Evolutionary conservation across 2,888 invertebrate genomes (phyloP), one percentile per base, ranked within the genome.

Genomic region (Athalia circularis): DNA sequence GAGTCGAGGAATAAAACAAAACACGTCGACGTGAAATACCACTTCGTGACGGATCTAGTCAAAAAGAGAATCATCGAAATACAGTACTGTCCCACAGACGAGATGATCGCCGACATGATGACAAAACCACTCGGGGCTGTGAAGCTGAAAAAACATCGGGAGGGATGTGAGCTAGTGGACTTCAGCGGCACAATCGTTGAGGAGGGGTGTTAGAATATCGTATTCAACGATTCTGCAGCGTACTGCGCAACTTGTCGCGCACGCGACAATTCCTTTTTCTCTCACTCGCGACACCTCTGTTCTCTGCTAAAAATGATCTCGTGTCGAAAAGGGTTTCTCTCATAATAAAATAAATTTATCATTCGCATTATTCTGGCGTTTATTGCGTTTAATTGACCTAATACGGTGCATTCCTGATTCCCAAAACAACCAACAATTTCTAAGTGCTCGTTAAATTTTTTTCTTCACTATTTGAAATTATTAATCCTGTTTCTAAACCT

Each of bases 401-500:
- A n/a, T n/a, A n/a, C n/a, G n/a, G n/a, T n/a, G n/a, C n/a, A n/a
- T n/a, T n/a, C n/a, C n/a, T n/a, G n/a, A n/a, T n/a, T n/a, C n/a
- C n/a, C n/a, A 2, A 29, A 29, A 29, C 2, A 29, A 29, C 29
- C 29, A 29, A 29, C 29, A 29, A n/a, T n/a, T n/a, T n/a, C 29
- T 29, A 83, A 83, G 83, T 84, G 83, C 81, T 82, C 70, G 81
- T 84, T 61, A 79, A 81, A 80, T 83, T 84, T 84, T 83, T 84
- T 85, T 85, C 84, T 83, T 82, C 80, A 83, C 81, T 85, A 85
- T 85, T 83, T 85, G 83, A 82, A 84, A 84, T 84, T 61, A 83
- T 82, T 82, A 84, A 83, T 83, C 88, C 80, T 87, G 79, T 91
- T 89, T 89, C 88, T 65, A 90, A 90, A 83, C 85, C 85, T 74